Conservation (phyloP, 2,797 vertebrate species). For the Thamnophis elegans region DNA sequence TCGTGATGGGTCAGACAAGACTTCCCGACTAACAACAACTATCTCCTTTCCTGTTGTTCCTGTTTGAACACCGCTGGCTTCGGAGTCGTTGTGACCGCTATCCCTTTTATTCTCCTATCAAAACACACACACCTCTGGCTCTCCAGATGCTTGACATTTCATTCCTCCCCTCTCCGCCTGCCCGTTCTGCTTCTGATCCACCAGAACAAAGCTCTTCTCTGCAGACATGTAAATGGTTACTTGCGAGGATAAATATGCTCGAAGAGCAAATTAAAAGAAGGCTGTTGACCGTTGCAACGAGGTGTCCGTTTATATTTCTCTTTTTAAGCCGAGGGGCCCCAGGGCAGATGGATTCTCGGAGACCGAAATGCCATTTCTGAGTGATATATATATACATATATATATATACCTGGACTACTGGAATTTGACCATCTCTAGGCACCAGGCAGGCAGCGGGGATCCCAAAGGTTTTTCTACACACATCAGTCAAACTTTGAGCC, state of each 20-base stretch:
- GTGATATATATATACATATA: slow-evolving; percentile 35
- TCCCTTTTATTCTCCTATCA: not conserved
- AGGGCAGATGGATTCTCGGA: not conserved
- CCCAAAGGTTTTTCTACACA: slow-evolving; percentile 38
- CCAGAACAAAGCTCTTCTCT: not conserved
- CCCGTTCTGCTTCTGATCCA: not conserved
- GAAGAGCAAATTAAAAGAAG: not conserved
- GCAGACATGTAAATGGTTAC: not conserved
- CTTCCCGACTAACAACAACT: too few relatives aligned
- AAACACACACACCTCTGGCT: not conserved
- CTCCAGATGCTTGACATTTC: not conserved
- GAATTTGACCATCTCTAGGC: slow-evolving; percentile 1
- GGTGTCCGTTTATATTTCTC: not conserved
- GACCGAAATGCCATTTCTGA: not conserved
- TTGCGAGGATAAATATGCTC: not conserved
- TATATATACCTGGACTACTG: not conserved
- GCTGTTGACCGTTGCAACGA: rapidly evolving
- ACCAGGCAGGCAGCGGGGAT: slow-evolving; percentile 1
- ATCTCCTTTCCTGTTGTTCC: not conserved
- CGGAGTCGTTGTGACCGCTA: not conserved
- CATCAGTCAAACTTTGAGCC: slow-evolving; percentile 43
- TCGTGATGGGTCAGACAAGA: too few relatives aligned
- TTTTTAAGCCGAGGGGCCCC: not conserved
- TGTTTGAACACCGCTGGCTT: not conserved
- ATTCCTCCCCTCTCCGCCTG: not conserved